Percentiles rank a stretch among this genome's conserved stretches.
Conservation (phyloP, 2,113 vertebrate species). For the Podarcis cretensis region DNA sequence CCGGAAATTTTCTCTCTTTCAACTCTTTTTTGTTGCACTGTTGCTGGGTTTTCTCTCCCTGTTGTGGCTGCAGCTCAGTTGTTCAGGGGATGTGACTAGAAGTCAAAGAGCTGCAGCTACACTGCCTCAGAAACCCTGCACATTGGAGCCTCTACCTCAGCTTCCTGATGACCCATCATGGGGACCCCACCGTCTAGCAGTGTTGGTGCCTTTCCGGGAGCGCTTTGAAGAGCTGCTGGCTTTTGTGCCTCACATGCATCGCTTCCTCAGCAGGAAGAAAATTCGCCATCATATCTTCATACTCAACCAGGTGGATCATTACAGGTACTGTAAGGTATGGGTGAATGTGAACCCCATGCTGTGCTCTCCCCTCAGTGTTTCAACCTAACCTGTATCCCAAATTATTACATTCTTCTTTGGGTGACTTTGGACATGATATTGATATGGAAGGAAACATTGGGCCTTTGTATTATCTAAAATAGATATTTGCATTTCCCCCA, state of each 20-base stretch:
- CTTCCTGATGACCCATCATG: conserved; percentile 81
- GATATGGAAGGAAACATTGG: background rate
- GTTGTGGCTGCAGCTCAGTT: conserved; percentile 94
- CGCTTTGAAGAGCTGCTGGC: conserved; percentile 95
- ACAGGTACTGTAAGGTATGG: conserved; percentile 79
- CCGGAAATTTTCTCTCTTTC: conserved; percentile 75
- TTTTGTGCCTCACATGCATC: conserved; percentile 94
- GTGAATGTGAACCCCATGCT: background rate
- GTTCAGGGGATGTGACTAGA: conserved; percentile 80
- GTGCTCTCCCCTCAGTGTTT: background rate
- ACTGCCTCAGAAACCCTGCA: conserved; percentile 76
- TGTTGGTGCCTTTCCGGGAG: conserved; percentile 93
- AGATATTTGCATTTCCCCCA: background rate
- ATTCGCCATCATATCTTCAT: conserved; percentile 91
- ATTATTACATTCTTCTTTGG: background rate
- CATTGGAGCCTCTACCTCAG: conserved; percentile 52
- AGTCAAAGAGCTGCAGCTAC: conserved; percentile 23
- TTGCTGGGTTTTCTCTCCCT: conserved; percentile 87
- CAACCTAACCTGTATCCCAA: background rate
- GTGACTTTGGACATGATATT: background rate
- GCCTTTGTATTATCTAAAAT: background rate
- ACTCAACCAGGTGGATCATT: conserved; percentile 96
- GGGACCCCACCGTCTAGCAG: conserved; percentile 91
- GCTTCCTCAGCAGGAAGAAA: conserved; percentile 90
- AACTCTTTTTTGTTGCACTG: conserved; percentile 80